Percentiles rank a stretch among this genome's conserved stretches.
phyloP scores from a whole-genome alignment of 2,888 invertebrate genomes.

The Spicauda simplicius region DNA sequence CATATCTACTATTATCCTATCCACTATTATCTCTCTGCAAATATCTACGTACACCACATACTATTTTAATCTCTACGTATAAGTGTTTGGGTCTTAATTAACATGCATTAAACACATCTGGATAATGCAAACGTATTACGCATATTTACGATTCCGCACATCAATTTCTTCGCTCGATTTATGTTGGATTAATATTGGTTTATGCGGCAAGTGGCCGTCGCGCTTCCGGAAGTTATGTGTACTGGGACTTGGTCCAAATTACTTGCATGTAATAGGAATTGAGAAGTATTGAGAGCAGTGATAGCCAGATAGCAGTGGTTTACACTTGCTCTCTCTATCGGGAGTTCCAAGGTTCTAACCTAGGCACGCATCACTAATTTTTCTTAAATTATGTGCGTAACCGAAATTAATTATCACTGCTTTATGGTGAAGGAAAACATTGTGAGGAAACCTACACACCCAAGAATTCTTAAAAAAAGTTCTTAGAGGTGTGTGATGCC shows the following conservation, averaged over 20 bases:
- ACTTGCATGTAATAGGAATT: not conserved
- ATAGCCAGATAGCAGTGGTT: too few species aligned
- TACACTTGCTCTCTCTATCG: too few species aligned
- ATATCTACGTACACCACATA: not conserved
- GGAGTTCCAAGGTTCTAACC: too few species aligned
- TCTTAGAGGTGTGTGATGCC: too few species aligned
- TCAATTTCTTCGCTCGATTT: slow-evolving; percentile 29
- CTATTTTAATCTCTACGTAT: slow-evolving; percentile 8
- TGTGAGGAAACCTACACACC: too few species aligned
- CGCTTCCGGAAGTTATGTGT: slow-evolving; percentile 2
- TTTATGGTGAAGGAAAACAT: too few species aligned
- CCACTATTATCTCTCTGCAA: slow-evolving; percentile 24
- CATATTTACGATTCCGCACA: slow-evolving; percentile 30
- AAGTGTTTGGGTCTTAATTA: slow-evolving; percentile 1
- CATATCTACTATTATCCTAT: too few species aligned
- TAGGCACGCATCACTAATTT: too few species aligned
- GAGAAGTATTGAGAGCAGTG: too few species aligned
- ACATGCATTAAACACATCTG: slow-evolving; percentile 5
- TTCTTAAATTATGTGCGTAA: too few species aligned
- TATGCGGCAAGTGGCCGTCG: slow-evolving; percentile 24
- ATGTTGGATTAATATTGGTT: slow-evolving; percentile 34
- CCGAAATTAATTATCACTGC: too few species aligned
- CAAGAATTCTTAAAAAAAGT: too few species aligned
- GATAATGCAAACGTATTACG: slow-evolving; percentile 27
- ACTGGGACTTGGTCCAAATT: not conserved